Conservation (phyloP, 2,888 invertebrate genomes). For the Nephrotoma appendiculata region DNA sequence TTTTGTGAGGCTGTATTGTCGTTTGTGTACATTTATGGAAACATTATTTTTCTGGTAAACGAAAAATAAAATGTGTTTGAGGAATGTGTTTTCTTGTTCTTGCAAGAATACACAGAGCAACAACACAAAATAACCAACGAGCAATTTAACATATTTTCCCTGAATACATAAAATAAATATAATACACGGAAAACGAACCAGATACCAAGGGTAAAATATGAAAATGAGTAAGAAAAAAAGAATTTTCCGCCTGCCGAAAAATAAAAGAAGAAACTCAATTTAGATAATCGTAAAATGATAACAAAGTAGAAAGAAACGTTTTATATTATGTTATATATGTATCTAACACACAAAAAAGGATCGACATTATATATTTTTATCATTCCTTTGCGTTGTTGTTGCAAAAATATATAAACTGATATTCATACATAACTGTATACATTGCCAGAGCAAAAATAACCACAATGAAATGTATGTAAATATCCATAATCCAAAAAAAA, state of each 20-base stretch:
- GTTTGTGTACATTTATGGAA: not conserved
- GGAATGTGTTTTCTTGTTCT: not conserved
- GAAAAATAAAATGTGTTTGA: not conserved
- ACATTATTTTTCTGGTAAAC: not conserved
- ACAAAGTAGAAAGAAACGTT: not conserved
- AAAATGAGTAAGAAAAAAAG: not conserved
- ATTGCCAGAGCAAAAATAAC: not conserved
- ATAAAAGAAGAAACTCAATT: constrained; percentile 2
- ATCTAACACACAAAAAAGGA: not conserved
- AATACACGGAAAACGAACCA: not conserved
- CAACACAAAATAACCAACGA: not conserved
- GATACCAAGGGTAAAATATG: not conserved
- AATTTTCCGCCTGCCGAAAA: not conserved
- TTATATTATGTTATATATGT: not conserved
- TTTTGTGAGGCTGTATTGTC: not conserved
- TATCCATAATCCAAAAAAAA: not conserved
- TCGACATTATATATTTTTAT: not conserved
- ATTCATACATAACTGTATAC: not conserved
- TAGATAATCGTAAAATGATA: constrained; percentile 1
- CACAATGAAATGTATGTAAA: not conserved
- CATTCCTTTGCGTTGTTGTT: not conserved
- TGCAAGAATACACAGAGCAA: not conserved
- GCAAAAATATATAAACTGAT: not conserved
- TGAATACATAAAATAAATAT: not conserved
- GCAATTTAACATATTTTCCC: not conserved